phyloP scores from a whole-genome alignment of 2,888 invertebrate species.

The Slavum lentiscoides region DNA sequence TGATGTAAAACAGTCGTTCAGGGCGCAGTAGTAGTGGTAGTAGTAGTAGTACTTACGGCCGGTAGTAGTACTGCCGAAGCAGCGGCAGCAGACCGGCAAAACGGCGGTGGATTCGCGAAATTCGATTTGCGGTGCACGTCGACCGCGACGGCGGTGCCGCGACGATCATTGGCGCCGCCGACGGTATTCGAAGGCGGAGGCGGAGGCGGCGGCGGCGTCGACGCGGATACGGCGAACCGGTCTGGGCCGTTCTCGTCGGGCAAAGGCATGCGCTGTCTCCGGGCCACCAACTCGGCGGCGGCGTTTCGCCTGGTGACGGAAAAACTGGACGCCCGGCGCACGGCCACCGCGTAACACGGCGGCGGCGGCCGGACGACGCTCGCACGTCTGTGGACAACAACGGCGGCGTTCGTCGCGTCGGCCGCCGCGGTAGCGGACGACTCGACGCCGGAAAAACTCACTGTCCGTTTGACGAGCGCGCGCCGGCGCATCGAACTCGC shows the following conservation, averaged over 20 bases:
- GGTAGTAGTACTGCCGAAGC: no score
- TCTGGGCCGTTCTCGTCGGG: conserved; percentile 1
- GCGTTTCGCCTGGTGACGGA: conserved; percentile 49
- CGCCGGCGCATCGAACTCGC: conserved; percentile 19
- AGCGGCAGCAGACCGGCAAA: no score
- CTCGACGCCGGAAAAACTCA: conserved; percentile 43
- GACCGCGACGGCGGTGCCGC: background rate
- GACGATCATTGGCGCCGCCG: no score
- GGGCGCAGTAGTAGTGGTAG: no score
- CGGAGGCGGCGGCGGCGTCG: conserved; percentile 14
- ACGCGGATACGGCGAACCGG: conserved; percentile 6
- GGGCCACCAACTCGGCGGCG: conserved; percentile 27
- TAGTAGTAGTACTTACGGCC: no score
- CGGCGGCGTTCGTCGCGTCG: background rate
- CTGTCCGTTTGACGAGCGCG: conserved; percentile 42
- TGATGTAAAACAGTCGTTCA: no score
- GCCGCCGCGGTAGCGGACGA: conserved; percentile 2
- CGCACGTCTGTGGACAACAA: conserved; percentile 15
- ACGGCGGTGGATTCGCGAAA: background rate
- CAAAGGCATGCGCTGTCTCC: conserved; percentile 28
- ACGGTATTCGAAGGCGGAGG: background rate
- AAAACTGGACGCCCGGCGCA: conserved; percentile 54
- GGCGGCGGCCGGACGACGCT: conserved; percentile 44
- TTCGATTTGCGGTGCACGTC: conserved; percentile 16
- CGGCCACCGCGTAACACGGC: conserved; percentile 53